Evolutionary conservation across 2,888 invertebrate species (phyloP).

Genomic region (Synergus laeviventris): DNA sequence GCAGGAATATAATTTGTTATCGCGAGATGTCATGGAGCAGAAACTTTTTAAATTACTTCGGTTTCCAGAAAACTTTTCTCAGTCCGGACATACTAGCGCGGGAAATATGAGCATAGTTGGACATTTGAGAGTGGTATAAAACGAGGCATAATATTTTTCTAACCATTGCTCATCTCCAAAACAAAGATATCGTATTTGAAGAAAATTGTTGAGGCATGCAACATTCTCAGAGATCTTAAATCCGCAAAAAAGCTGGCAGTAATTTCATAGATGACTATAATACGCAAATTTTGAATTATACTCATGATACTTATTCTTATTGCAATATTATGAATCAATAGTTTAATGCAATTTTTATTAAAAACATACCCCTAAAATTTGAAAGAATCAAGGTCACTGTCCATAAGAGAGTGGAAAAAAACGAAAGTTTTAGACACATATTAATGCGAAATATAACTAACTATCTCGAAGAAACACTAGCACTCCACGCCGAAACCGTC

Average conservation of each 20-base stretch:
- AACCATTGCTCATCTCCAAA: slow-evolving; percentile 5
- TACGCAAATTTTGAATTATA: too few species aligned
- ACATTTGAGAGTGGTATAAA: slow-evolving; percentile 58
- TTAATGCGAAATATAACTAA: not conserved
- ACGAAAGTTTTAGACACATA: not conserved
- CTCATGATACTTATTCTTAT: too few species aligned
- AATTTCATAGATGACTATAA: too few species aligned
- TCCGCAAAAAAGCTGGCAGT: too few species aligned
- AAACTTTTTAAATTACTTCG: slow-evolving; percentile 76
- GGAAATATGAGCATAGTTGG: slow-evolving; percentile 70
- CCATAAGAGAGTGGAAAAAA: not conserved
- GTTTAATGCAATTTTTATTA: not conserved
- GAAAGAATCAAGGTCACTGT: not conserved
- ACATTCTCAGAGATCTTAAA: not conserved
- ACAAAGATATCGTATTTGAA: too few species aligned
- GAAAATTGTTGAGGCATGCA: not conserved
- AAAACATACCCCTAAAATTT: not conserved
- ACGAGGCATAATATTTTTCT: slow-evolving; percentile 47
- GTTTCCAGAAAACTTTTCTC: slow-evolving; percentile 68
- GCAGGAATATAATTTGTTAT: slow-evolving; percentile 75
- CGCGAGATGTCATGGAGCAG: slow-evolving; percentile 74
- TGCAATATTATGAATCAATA: not conserved
- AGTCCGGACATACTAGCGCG: slow-evolving; percentile 50
- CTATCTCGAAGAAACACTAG: not conserved
- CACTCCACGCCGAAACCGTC: not conserved